Base-by-base conservation (phyloP, 2,113 vertebrate genomes). In the Chitala chitala region DNA sequence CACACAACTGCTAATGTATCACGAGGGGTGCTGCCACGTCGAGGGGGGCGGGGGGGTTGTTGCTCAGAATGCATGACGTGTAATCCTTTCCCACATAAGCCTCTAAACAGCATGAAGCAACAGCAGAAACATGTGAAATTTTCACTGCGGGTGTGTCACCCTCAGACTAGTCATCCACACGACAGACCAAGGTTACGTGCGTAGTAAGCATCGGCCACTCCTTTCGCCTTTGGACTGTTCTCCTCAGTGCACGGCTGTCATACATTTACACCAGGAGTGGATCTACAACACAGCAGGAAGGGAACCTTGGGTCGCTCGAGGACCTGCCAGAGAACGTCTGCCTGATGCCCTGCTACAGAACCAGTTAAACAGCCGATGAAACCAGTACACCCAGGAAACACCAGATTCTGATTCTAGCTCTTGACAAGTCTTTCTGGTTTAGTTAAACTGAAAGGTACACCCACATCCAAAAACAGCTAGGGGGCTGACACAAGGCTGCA, bases 1-100 rank as follows among this genome's bases (percentile, higher is more conserved):
- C 22, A 68, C 17, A 42, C 44, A 68, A 68, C n/a, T 55, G 53
- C 53, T 55, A 17, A 55, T 17, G n/a, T 29, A 42, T 68, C 64
- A 68, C 64, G 42, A 20, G 64, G 64, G 40, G 46, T 26, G 24
- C 15, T 7, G 22, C 53, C 53, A n/a, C 22, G 53, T 22, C 13
- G 2, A 7, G 1, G n/a, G 53, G 40, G 63, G 63, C 8, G 36
- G 8, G 38, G 38, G 42, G 63, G 63, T 33, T 24, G 20, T 20
- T 2, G 48, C n/a, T 51, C 48, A 15, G 20, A 51, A 51, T 51
- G 48, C 48, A 51, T 51, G 48, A 51, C 20, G 48, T n/a, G n/a
- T n/a, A n/a, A n/a, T n/a, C n/a, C n/a, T n/a, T n/a, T n/a, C n/a
- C n/a, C n/a, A n/a, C n/a, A n/a, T n/a, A n/a, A n/a, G n/a, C n/a